Conservation (phyloP, 2,888 invertebrate genomes). For the Tuberolachnus salignus region DNA sequence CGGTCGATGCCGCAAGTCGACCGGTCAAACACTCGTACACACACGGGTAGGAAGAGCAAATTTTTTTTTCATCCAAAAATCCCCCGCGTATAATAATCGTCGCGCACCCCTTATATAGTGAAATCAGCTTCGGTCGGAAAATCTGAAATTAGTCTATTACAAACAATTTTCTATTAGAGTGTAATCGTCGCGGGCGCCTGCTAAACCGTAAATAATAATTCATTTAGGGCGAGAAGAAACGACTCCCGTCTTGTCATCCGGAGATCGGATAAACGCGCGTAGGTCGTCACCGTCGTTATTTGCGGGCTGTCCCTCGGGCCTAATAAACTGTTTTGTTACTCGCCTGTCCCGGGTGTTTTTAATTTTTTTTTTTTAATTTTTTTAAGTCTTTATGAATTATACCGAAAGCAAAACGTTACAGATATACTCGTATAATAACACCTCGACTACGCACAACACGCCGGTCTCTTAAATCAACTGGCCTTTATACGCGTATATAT, state of each 20-base stretch:
- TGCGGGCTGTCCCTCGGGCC: constrained; percentile 25
- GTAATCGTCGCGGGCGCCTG: constrained; percentile 1
- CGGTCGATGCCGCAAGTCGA: too few species aligned
- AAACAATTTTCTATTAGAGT: neutral
- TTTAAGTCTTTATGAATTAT: constrained; percentile 36
- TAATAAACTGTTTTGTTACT: constrained; percentile 39
- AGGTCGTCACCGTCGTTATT: constrained; percentile 34
- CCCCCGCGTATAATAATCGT: too few species aligned
- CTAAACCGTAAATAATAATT: constrained; percentile 3
- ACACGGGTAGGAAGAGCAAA: too few species aligned
- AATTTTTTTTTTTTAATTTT: constrained; percentile 25
- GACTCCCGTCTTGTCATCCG: constrained; percentile 42
- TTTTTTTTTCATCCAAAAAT: too few species aligned
- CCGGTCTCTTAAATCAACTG: constrained; percentile 54
- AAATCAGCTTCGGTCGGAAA: too few species aligned
- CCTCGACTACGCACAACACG: neutral
- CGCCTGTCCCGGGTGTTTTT: constrained; percentile 19
- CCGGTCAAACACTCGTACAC: too few species aligned
- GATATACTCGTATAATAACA: constrained; percentile 27
- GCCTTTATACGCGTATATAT: neutral
- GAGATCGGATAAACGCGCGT: constrained; percentile 49
- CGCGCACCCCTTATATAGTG: too few species aligned
- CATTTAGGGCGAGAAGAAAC: constrained; percentile 13
- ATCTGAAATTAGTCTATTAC: too few species aligned
- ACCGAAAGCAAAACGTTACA: constrained; percentile 32